Evolutionary conservation across 1,140 invertebrate species (phyloP).

Genomic region (Thrips palmi): DNA sequence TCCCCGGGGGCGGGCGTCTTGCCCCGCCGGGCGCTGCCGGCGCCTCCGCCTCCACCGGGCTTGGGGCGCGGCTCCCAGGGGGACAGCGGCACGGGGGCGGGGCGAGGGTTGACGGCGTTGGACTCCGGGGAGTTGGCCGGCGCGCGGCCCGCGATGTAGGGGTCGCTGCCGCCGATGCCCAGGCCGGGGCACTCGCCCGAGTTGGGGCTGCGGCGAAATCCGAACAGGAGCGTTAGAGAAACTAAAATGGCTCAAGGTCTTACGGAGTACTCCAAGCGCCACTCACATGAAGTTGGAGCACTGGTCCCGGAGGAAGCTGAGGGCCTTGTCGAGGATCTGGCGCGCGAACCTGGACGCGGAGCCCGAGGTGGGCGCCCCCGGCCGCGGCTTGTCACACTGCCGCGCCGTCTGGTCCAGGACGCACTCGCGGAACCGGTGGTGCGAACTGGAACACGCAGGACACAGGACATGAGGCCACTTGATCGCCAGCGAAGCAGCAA

Average conservation of each 20-base stretch:
- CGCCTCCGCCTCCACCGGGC: no score
- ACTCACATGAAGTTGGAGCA: conserved; percentile 37
- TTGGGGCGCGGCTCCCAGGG: no score
- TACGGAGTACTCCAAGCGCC: no score
- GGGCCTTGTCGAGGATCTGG: conserved; percentile 34
- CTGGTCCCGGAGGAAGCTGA: conserved; percentile 35
- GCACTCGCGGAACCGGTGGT: conserved; percentile 35
- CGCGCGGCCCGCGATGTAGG: no score
- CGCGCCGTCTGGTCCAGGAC: conserved; percentile 30
- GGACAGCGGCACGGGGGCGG: no score
- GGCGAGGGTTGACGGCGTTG: no score
- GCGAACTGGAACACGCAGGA: conserved; percentile 25
- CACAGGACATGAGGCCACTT: neutral
- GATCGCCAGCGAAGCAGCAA: neutral
- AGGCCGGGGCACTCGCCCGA: conserved; percentile 29
- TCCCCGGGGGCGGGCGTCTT: no score
- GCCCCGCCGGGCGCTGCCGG: no score
- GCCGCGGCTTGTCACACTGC: conserved; percentile 28
- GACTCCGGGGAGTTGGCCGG: no score
- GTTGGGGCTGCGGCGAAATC: conserved; percentile 24
- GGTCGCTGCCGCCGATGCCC: no score
- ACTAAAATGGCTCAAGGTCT: no score
- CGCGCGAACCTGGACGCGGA: conserved; percentile 29
- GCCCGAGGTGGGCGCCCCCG: no score
- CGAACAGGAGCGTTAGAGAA: conserved; percentile 8